Evolutionary conservation across 2,888 invertebrate species (phyloP).

Genomic region (Dryadula phaetusa): DNA sequence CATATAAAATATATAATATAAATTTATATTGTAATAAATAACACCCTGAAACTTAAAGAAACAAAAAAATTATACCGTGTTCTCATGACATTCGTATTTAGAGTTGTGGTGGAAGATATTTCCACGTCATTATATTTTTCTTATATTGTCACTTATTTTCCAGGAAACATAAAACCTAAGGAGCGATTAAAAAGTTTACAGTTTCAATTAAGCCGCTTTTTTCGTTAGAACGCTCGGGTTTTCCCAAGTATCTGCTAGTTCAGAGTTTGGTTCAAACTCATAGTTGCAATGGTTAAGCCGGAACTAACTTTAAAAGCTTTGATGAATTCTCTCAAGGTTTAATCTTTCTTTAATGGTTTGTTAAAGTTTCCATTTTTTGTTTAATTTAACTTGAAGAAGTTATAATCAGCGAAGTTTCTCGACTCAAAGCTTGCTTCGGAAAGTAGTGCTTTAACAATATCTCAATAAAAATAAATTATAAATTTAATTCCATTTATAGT

Average conservation of each 20-base stretch:
- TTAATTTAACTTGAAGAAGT: conserved; percentile 45
- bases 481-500: not conserved
- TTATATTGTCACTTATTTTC: conserved; percentile 39
- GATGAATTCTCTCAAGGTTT: conserved; percentile 58
- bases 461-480: conserved; percentile 18
- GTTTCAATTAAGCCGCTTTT: conserved; percentile 52
- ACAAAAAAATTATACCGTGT: conserved; percentile 4
- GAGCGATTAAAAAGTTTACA: conserved; percentile 49
- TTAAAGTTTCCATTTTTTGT: conserved; percentile 48
- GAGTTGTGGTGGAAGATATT: conserved; percentile 25
- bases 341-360: conserved; percentile 53
- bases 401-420: conserved; percentile 46
- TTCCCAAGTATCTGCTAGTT: conserved; percentile 45
- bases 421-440: conserved; percentile 15
- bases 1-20: no score
- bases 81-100: conserved; percentile 29
- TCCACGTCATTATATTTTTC: conserved; percentile 48
- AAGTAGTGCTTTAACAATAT: conserved; percentile 28
- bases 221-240: conserved; percentile 45
- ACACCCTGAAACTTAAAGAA: not conserved
- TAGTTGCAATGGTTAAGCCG: conserved; percentile 61
- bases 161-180: conserved; percentile 41
- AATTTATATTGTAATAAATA: no score
- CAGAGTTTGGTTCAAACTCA: conserved; percentile 53
- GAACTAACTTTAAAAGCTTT: conserved; percentile 60